Evolutionary conservation across 2,797 vertebrate species (phyloP), one percentile per base, ranked within the genome.

Genomic region (Cheirogaleus major): DNA sequence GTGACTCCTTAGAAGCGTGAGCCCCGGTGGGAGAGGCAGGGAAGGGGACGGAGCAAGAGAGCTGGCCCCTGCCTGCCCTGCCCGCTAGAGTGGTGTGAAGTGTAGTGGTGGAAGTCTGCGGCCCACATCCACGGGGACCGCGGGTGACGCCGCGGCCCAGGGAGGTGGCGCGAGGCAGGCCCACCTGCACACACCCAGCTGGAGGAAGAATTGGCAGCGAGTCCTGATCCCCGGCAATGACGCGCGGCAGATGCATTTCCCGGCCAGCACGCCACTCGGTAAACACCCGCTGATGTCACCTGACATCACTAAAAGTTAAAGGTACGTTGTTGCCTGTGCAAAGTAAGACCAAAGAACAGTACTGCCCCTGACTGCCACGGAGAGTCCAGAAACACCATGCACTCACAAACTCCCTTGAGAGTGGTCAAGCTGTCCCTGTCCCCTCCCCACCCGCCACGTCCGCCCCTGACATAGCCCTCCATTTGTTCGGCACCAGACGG

Each of bases 21-120:
- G 32, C 7, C 10, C 18, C 1, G 1, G 22, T 1, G 9, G 15
- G 38, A n/a, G n/a, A 43, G 17, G 22, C 30, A 5, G 17, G 1
- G 32, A 45, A 38, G 1, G 35, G 35, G 32, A 17, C 0, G 0
- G 57, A 14, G 23, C 65, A 35, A 69, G 84, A 35, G 12, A 27
- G 23, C 38, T 25, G 30, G 59, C 22, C 25, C 0, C 38, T 9
- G 43, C 83, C 52, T 14, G 8, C 12, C 43, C 55, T 20, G 45
- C 57, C 45, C 3, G 12, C 52, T 2, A 23, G 59, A 5, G 1
- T 1, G 23, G 43, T 52, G 2, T 5, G 23, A n/a, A 0, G 41
- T 30, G 30, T 7, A 13, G 5, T 0, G 2, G 2, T 9, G n/a
- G 48, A 70, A 76, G n/a, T 59, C 18, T 14, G 1, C 13, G 25